Base-by-base conservation (phyloP, 1,140 invertebrate species). In the Drosophila chauvacae region DNA sequence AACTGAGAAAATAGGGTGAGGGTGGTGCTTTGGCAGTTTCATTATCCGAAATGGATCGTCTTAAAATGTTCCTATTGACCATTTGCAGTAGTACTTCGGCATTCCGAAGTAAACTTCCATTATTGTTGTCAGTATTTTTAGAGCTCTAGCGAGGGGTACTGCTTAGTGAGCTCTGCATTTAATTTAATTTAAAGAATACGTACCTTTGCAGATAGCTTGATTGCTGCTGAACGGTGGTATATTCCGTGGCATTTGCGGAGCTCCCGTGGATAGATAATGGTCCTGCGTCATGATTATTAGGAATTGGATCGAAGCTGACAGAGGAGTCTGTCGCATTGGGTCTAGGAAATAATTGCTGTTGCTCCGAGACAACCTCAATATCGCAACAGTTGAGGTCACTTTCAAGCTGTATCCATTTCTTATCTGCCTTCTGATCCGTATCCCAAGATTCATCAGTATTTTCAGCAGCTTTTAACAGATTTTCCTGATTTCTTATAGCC, bases 191-290 rank as follows among this genome's bases (percentile, higher is more conserved):
- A 14, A 9, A 16, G 3, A 14, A 56, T 39, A 56, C 53, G 26
- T 56, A 56, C 53, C 35, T 56, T n/a, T 56, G 53, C 1, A 39
- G 35, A 56, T 56, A 56, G 18, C 35, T 26, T n/a, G 53, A 39
- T n/a, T 56, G 20, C 14, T 56, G 53, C 14, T 56, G 53, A 26
- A 39, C 20, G 14, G 9, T 56, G 20, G 35, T 26, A 10, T 39
- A 56, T 20, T 56, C 20, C 9, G 14, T 39, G 5, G 16, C 37
- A 23, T n/a, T 56, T 26, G 20, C 37, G 16, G 20, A 20, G 20
- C 14, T 39, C 10, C 35, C 53, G 20, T 56, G 23, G 9, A 39
- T 23, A 3, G 53, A 23, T 56, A 56, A 26, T 11, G 16, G 9
- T 10, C 35, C 14, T 39, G 20, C 14, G 14, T 26, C 20, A 20